Evolutionary conservation across 2,888 invertebrate species (phyloP).

Genomic region (Trichopria drosophilae): DNA sequence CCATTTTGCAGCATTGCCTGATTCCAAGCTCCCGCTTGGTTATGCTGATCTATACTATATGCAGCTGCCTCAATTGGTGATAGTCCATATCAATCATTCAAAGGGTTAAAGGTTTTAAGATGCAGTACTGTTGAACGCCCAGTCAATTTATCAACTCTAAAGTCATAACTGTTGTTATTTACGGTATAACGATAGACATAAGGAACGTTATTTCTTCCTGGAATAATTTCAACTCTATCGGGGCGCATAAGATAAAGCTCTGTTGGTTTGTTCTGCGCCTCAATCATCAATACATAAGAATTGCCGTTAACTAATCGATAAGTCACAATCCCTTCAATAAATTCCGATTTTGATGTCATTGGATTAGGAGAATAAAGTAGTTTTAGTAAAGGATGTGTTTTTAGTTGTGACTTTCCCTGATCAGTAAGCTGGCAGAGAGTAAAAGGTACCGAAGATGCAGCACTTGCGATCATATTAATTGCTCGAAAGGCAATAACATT

Average conservation of each 20-base stretch:
- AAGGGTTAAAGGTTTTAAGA: conserved; percentile 8
- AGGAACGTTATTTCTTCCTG: conserved; percentile 10
- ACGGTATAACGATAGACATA: conserved; percentile 6
- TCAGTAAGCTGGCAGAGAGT: conserved; percentile 19
- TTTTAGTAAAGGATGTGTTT: conserved; percentile 11
- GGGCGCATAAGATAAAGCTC: conserved; percentile 9
- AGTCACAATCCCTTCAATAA: conserved; percentile 10
- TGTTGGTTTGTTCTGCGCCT: conserved; percentile 6
- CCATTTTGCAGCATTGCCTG: conserved; percentile 10
- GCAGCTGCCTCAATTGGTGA: conserved; percentile 12
- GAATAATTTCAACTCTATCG: conserved; percentile 7
- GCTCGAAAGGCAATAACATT: conserved; percentile 21
- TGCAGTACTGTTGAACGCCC: conserved; percentile 4
- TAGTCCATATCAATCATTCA: conserved; percentile 10
- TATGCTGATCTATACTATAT: conserved; percentile 12
- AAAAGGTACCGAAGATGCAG: conserved; percentile 20
- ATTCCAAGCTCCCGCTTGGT: conserved; percentile 9
- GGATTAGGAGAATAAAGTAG: conserved; percentile 14
- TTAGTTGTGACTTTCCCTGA: conserved; percentile 15
- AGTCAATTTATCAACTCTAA: conserved; percentile 10
- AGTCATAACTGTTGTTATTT: conserved; percentile 4
- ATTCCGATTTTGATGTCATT: conserved; percentile 12
- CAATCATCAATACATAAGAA: too few species aligned
- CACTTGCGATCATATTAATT: conserved; percentile 17
- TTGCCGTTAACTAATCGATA: conserved; percentile 10